Base-by-base conservation (phyloP, 2,113 vertebrate species). In the Spea bombifrons region DNA sequence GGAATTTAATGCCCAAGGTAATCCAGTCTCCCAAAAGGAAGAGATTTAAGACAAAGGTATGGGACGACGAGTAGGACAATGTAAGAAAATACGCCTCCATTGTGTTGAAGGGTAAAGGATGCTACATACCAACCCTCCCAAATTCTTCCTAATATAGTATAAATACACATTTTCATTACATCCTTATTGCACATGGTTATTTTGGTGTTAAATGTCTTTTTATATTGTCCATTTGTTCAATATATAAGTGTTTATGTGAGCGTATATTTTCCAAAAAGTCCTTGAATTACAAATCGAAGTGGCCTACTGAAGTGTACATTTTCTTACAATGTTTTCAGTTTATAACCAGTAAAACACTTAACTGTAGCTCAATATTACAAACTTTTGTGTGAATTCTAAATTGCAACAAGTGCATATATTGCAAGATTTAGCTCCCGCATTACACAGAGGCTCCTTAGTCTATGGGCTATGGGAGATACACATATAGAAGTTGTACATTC, bases 1-100 rank as follows among this genome's bases (percentile, higher is more conserved):
- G 77, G 71, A 57, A 72, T 73, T 67, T 67, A 80, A 80, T 73
- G 77, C 77, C 77, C 77, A 50, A 80, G 77, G 77, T 80, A 79
- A 80, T 72, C 47, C 64, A 71, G 77, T 80, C 71, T 80, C 71
- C 71, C 50, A 12, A 44, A 59, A 48, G 77, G 77, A 73, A 80
- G 69, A 53, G 77, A 80, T 59, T 79, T 80, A 80, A 80, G 77
- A 80, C 77, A 80, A 64, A 80, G 50, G 46, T 73, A 67, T 43
- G 16, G 13, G 65, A 15, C 30, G 59, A 64, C 49, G 71, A 46
- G 57, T 47, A 78, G 57, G 53, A 48, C 17, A 69, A 68, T 48
- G 47, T 15, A 57, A 53, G 70, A 76, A 55, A 79, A 46, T 59
- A 73, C 71, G 16, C 71, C 16, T 52, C 46, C 48, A 8, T n/a